Evolutionary conservation across 2,888 invertebrate genomes (phyloP), one percentile per base, ranked within the genome.

Genomic region (Heliconius charithonia): DNA sequence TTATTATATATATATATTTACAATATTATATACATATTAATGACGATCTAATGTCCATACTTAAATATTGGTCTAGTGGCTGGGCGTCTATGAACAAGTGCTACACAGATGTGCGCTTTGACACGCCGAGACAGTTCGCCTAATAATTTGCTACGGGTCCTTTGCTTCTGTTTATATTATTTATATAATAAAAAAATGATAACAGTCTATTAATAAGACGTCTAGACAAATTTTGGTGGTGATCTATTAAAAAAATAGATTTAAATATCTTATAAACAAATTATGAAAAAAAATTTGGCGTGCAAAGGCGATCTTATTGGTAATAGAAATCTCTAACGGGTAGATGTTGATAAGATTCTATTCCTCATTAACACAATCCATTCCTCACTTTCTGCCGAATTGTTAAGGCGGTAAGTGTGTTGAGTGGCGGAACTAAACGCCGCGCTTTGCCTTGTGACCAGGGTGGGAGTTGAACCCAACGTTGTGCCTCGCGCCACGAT

Each of bases 51-150:
- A 72, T 1, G 77, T 86, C 86, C 84, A 84, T 62, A 76, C 0
- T 75, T 81, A 73, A 19, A 75, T 72, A 32, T 56, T 67, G 62
- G 63, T 22, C 62, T 41, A 76, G 72, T 79, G 79, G 72, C 81
- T 82, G 78, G 76, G 67, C 83, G 41, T 72, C 72, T 59, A 66
- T 81, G 83, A 82, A 81, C 87, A 87, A 87, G 87, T 87, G 87
- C 83, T 79, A 72, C 70, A 77, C 87, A 87, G 83, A 85, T 87
- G 87, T 86, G 82, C 41, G 75, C 76, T 82, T 80, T 83, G 82
- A 81, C 81, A 82, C 82, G 78, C 79, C 16, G 41, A 29, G 66
- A 4, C 75, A 77, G 75, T 66, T 75, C 76, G 74, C 74, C 77
- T 79, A 71, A 74, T 69, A 79, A 80, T 80, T 80, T 76, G 80